Evolutionary conservation across 2,797 vertebrate genomes (phyloP).

Genomic region (Alouatta caraya): DNA sequence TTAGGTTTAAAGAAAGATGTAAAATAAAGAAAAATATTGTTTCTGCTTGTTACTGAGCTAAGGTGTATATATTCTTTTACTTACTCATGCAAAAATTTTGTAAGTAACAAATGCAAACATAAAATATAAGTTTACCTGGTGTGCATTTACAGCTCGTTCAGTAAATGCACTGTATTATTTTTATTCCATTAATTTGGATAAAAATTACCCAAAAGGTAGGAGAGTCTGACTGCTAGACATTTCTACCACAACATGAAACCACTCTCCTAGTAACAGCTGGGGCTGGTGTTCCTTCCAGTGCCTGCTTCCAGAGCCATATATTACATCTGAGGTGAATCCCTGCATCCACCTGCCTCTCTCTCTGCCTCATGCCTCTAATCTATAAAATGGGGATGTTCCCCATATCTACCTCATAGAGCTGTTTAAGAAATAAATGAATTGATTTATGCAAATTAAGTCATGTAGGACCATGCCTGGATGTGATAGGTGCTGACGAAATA

Average conservation of each 20-base stretch:
- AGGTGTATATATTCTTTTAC: neutral
- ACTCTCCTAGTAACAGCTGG: neutral
- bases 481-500: neutral
- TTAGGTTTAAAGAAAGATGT: neutral
- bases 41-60: neutral
- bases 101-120: neutral
- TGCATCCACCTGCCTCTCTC: neutral
- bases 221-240: neutral
- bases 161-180: neutral
- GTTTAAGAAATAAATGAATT: neutral
- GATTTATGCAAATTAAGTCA: neutral
- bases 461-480: neutral
- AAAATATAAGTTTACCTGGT: neutral
- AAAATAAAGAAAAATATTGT: conserved; percentile 9
- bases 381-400: neutral
- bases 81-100: neutral
- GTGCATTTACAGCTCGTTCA: neutral
- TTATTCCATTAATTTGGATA: neutral
- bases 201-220: neutral
- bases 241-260: neutral
- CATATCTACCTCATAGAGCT: neutral
- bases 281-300: neutral
- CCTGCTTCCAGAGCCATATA: neutral
- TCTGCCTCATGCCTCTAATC: neutral
- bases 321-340: neutral